Evolutionary conservation across 2,113 vertebrate genomes (phyloP).

Genomic region (Helogale parvula): DNA sequence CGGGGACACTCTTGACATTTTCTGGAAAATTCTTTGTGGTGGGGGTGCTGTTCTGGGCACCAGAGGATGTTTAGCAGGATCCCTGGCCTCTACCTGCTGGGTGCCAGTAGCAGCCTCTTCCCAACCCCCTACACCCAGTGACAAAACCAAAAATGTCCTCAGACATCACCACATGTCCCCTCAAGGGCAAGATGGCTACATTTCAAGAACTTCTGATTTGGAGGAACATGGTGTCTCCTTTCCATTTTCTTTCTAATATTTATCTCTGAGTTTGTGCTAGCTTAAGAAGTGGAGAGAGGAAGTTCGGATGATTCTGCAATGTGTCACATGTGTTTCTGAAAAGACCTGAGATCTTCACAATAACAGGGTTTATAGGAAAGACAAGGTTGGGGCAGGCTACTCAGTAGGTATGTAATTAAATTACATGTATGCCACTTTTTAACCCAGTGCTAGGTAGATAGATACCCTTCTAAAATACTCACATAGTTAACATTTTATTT

Average conservation of each 20-base stretch:
- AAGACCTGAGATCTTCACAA: neutral
- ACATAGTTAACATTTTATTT: neutral
- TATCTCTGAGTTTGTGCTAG: neutral
- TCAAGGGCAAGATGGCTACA: neutral
- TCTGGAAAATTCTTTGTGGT: neutral
- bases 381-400: neutral
- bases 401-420: neutral
- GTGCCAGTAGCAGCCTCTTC: neutral
- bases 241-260: neutral
- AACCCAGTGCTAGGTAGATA: neutral
- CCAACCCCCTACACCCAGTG: neutral
- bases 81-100: neutral
- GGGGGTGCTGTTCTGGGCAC: neutral
- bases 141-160: neutral
- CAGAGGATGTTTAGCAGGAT: neutral
- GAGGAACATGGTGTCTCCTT: neutral
- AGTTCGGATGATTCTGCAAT: neutral
- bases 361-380: neutral
- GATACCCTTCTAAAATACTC: neutral
- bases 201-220: neutral
- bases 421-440: neutral
- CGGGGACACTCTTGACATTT: neutral
- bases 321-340: neutral
- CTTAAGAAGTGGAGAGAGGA: neutral
- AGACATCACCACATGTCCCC: neutral